Percentiles rank a stretch among this genome's conserved stretches.
Evolutionary conservation across 2,888 invertebrate species (phyloP).

Genomic region (Dichetophora obliterata): DNA sequence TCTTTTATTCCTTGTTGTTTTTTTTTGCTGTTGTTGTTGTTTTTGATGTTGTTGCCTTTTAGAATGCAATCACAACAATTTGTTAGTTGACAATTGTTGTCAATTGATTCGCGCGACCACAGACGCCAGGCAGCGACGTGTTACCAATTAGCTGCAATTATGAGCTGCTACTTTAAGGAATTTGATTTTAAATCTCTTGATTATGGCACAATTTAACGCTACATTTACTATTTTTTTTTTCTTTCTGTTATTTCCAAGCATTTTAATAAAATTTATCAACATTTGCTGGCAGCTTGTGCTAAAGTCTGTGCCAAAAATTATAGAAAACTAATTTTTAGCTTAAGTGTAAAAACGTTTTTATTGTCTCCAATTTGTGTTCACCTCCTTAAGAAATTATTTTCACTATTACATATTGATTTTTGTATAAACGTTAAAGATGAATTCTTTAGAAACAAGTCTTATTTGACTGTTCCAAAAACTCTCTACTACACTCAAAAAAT

Average conservation of each 20-base stretch:
- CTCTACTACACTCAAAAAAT: no score
- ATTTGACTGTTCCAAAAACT: no score
- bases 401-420: no score
- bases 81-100: slow-evolving; percentile 2
- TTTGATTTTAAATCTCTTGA: not conserved
- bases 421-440: no score
- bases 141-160: slow-evolving; percentile 14
- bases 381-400: not conserved
- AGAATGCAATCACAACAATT: slow-evolving; percentile 26
- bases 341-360: not conserved
- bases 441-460: no score
- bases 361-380: not conserved
- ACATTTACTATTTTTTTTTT: no score
- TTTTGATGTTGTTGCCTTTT: slow-evolving; percentile 5
- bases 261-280: no score
- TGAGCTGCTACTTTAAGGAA: not conserved
- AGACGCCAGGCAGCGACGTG: not conserved
- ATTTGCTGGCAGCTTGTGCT: no score
- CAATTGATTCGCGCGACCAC: slow-evolving; percentile 11
- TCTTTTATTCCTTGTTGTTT: slow-evolving; percentile 18
- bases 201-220: no score
- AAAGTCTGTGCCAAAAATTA: no score
- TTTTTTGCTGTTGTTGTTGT: not conserved
- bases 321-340: not conserved
- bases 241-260: no score